phyloP scores from a whole-genome alignment of 2,888 invertebrate species.

The Epinotia ramella region DNA sequence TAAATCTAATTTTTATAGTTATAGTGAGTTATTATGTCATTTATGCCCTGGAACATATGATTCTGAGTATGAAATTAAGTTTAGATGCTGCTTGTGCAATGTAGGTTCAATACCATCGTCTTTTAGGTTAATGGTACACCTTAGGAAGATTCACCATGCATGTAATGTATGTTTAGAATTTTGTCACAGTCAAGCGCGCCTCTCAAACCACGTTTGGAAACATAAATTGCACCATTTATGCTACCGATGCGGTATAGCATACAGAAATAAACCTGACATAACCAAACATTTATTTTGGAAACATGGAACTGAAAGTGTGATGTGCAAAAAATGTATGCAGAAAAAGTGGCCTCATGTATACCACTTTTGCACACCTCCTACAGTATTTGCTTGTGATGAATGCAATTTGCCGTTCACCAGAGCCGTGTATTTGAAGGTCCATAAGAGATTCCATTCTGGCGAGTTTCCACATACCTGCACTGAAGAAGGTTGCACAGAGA shows the following conservation, averaged over 20 bases:
- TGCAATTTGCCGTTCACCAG: slow-evolving; percentile 90
- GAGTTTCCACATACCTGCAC: slow-evolving; percentile 90
- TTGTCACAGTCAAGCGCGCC: slow-evolving; percentile 91
- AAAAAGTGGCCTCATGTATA: slow-evolving; percentile 97
- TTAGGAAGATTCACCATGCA: slow-evolving; percentile 92
- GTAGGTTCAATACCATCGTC: slow-evolving; percentile 92
- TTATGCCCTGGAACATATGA: slow-evolving; percentile 92
- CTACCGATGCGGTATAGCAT: slow-evolving; percentile 94
- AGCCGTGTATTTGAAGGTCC: slow-evolving; percentile 93
- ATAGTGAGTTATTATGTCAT: slow-evolving; percentile 94
- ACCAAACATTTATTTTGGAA: slow-evolving; percentile 97
- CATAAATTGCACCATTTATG: slow-evolving; percentile 95
- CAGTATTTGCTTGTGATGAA: slow-evolving; percentile 91
- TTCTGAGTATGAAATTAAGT: slow-evolving; percentile 87
- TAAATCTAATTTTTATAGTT: slow-evolving; percentile 93
- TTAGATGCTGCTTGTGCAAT: slow-evolving; percentile 93
- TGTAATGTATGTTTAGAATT: slow-evolving; percentile 95
- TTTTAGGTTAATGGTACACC: slow-evolving; percentile 94
- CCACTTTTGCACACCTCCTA: slow-evolving; percentile 94
- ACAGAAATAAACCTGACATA: slow-evolving; percentile 94
- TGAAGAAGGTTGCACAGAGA: slow-evolving; percentile 89
- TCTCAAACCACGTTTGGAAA: slow-evolving; percentile 96
- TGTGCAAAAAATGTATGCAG: slow-evolving; percentile 93
- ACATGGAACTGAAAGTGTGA: slow-evolving; percentile 94
- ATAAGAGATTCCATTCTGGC: slow-evolving; percentile 91